Evolutionary conservation across 2,888 invertebrate species (phyloP), one percentile per base, ranked within the genome.

Genomic region (Serrognathus titanus): DNA sequence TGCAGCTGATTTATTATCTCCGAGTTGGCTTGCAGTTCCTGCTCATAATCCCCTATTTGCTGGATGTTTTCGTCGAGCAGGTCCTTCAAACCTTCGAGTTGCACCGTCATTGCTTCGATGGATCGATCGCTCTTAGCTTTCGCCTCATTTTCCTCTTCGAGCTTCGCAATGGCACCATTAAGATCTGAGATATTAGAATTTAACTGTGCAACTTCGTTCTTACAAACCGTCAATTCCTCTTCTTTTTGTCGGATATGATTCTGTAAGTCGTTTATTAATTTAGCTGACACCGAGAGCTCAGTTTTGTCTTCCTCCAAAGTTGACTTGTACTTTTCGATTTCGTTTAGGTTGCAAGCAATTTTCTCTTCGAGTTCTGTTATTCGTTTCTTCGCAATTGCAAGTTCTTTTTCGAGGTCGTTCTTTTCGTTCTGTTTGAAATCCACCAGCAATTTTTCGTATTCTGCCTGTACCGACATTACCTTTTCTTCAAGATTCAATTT

Each of bases 1-100:
- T 85, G 85, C 63, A 88, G 82, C 57, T 85, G 81, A 57, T 48
- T 52, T 13, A 63, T 85, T 0, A 85, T 81, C 64, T 83, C 81
- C 9, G 73, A 75, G 58, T 76, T 86, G 79, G 73, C 82, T 4
- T 76, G 63, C 58, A 84, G 78, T 75, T 83, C 82, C 64, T 80
- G 80, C 67, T 84, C 82, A 31, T 84, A 77, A 4, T 81, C 78
- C 67, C 81, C 78, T 2, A 83, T 72, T 59, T 82, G 75, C 58
- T 82, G 79, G 31, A 78, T 76, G 67, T 82, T 81, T 65, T 80
- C 81, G 55, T 80, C 79, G 4, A 84, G 77, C 9, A 80, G 74
- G 60, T 78, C 77, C 70, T 83, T 83, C 12, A 83, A 67, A 69
- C 82, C 81, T 13, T 81, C 78, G 7, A 85, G 76, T 76, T 84